phyloP scores from a whole-genome alignment of 2,797 vertebrate genomes.

The Oryzias dopingdopingensis region DNA sequence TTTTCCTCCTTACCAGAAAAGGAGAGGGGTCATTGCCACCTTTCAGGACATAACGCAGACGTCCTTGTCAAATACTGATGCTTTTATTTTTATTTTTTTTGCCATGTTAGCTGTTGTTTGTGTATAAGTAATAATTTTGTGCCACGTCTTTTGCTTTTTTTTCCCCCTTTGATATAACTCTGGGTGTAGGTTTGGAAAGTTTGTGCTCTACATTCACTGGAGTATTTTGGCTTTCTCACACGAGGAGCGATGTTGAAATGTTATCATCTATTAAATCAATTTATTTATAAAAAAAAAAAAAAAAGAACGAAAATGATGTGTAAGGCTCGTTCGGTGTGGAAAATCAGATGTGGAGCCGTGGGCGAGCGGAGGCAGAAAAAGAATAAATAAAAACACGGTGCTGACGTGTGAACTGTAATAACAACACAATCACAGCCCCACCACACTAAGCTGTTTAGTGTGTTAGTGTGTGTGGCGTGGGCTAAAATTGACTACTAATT shows the following conservation, averaged over 20 bases:
- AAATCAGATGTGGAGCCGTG: slow-evolving; percentile 8
- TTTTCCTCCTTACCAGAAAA: slow-evolving; percentile 58
- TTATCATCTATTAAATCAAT: slow-evolving; percentile 79
- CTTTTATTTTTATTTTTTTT: slow-evolving; percentile 40
- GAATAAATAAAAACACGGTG: slow-evolving; percentile 51
- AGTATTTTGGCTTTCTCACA: slow-evolving; percentile 74
- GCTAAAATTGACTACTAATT: slow-evolving; percentile 85
- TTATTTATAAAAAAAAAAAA: slow-evolving; percentile 75
- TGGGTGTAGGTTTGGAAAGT: slow-evolving; percentile 76
- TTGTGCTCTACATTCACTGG: slow-evolving; percentile 70
- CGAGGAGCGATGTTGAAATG: slow-evolving; percentile 74
- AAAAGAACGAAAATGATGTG: slow-evolving; percentile 1
- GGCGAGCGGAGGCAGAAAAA: slow-evolving; percentile 28
- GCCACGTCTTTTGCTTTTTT: slow-evolving; percentile 56
- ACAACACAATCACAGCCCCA: slow-evolving; percentile 69
- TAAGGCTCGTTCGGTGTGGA: slow-evolving; percentile 42
- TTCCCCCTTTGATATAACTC: slow-evolving; percentile 75
- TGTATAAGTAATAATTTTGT: slow-evolving; percentile 68
- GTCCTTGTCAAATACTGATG: slow-evolving; percentile 56
- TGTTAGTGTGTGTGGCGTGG: slow-evolving; percentile 74
- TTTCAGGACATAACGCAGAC: slow-evolving; percentile 61
- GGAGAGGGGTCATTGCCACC: slow-evolving; percentile 60
- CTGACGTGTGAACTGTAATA: slow-evolving; percentile 73
- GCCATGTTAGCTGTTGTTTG: slow-evolving; percentile 58
- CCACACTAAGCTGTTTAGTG: slow-evolving; percentile 73